Evolutionary conservation across 2,888 invertebrate genomes (phyloP).

Genomic region (Volucella bombylans): DNA sequence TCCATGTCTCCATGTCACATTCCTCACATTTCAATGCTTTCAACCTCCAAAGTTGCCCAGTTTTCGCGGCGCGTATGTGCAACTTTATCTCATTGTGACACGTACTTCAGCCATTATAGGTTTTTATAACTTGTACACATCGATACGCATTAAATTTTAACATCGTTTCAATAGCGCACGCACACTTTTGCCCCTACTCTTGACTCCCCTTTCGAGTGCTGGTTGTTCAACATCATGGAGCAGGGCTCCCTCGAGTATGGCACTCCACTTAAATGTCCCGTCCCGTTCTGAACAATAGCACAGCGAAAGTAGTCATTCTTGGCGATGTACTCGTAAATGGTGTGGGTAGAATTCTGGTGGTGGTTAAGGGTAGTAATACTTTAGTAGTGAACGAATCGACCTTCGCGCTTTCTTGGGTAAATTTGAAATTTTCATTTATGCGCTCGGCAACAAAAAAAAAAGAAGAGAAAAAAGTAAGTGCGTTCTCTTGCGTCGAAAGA

Average conservation of each 20-base stretch:
- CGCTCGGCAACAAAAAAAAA: constrained; percentile 31
- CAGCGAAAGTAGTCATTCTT: constrained; percentile 44
- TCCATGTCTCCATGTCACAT: constrained; percentile 51
- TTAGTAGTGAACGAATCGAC: constrained; percentile 64
- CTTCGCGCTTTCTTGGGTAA: constrained; percentile 56
- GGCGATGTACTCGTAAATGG: not conserved
- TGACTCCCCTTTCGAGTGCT: too few species aligned
- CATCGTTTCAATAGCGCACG: constrained; percentile 71
- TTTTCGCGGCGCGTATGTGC: constrained; percentile 53
- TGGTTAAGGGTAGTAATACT: constrained; percentile 36
- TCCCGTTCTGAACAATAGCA: constrained; percentile 50
- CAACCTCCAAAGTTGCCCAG: not conserved
- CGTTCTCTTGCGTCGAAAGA: constrained; percentile 56
- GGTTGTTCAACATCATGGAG: not conserved
- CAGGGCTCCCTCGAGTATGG: constrained; percentile 57
- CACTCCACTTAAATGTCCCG: constrained; percentile 61
- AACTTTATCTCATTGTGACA: constrained; percentile 74
- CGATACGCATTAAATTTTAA: constrained; percentile 73
- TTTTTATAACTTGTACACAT: constrained; percentile 74
- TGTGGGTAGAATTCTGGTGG: not conserved
- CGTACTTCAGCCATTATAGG: constrained; percentile 71
- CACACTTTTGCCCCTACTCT: constrained; percentile 23
- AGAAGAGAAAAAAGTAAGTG: constrained; percentile 17
- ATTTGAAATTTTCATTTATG: constrained; percentile 70
- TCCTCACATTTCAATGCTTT: constrained; percentile 46